Evolutionary conservation across 2,888 invertebrate genomes (phyloP).

Genomic region (Drosophila prostipennis): DNA sequence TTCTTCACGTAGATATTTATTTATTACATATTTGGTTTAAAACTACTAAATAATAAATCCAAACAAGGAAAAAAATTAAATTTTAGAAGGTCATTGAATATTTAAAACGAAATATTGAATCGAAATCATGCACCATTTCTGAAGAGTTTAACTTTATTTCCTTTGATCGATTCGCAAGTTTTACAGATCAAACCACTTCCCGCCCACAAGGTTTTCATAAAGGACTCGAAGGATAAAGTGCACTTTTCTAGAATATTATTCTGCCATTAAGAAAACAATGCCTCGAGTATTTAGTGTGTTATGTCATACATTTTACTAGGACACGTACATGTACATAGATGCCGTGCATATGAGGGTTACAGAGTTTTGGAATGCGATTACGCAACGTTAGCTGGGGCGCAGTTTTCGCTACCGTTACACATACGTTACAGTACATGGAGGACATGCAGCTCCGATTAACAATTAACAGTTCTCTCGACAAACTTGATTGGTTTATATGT

Average conservation of each 20-base stretch:
- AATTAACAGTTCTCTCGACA: conserved; percentile 35
- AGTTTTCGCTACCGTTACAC: background rate
- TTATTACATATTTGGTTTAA: too few species aligned
- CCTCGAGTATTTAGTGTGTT: conserved; percentile 11
- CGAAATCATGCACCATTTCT: too few species aligned
- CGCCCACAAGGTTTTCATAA: too few species aligned
- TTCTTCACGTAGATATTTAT: too few species aligned
- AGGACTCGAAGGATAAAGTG: too few species aligned
- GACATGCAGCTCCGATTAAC: conserved; percentile 16
- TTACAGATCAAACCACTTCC: too few species aligned
- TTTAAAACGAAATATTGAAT: too few species aligned
- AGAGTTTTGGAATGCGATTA: conserved; percentile 38
- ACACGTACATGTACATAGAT: conserved; percentile 38
- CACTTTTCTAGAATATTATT: background rate
- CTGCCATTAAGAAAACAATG: conserved; percentile 5
- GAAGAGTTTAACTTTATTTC: too few species aligned
- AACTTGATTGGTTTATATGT: conserved; percentile 26
- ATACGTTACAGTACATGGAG: conserved; percentile 1
- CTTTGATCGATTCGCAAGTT: too few species aligned
- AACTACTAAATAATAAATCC: too few species aligned
- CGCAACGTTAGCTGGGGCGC: conserved; percentile 1
- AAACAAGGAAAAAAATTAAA: too few species aligned
- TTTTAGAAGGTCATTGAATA: too few species aligned
- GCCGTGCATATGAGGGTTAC: conserved; percentile 22
- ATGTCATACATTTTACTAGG: conserved; percentile 43